phyloP scores from a whole-genome alignment of 2,113 vertebrate species.

The Grus americana region DNA sequence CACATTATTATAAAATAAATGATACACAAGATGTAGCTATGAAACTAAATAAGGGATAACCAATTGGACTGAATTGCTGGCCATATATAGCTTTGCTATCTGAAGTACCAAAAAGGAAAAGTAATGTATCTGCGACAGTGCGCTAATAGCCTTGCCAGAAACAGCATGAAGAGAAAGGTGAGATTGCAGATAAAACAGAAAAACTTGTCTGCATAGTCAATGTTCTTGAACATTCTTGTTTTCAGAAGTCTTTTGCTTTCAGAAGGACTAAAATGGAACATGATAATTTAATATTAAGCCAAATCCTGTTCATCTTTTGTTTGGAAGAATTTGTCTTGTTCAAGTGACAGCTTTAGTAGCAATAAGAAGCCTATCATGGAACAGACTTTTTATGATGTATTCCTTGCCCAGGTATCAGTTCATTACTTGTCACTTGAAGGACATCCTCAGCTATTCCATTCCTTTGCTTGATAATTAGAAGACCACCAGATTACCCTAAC shows the following conservation, averaged over 20 bases:
- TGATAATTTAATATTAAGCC: neutral
- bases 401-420: neutral
- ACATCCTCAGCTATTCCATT: neutral
- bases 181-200: neutral
- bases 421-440: neutral
- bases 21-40: neutral
- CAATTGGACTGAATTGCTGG: neutral
- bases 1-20: neutral
- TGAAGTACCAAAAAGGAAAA: neutral
- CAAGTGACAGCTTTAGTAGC: neutral
- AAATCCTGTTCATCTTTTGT: neutral
- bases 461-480: neutral
- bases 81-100: neutral
- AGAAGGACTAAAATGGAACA: neutral
- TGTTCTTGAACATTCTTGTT: neutral
- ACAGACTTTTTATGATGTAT: neutral
- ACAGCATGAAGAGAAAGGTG: neutral
- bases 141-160: neutral
- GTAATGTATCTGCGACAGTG: neutral
- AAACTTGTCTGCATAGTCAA: neutral
- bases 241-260: neutral
- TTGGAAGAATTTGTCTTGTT: neutral
- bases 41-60: neutral
- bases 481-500: neutral
- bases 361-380: neutral